Evolutionary conservation across 2,113 vertebrate genomes (phyloP).

Genomic region (Polypterus bichir): DNA sequence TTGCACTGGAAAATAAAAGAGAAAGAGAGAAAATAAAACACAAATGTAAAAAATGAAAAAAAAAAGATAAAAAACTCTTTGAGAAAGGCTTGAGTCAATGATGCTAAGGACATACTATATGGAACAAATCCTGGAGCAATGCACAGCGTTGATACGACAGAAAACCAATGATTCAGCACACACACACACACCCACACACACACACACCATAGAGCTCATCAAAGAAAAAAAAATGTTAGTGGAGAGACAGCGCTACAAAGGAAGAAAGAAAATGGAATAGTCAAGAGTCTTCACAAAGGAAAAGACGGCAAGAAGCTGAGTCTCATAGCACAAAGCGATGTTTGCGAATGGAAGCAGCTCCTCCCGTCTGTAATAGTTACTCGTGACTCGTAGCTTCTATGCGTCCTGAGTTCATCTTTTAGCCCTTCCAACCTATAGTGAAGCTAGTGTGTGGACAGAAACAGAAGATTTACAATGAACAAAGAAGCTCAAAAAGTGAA

Average conservation of each 20-base stretch:
- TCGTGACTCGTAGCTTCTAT: conserved; percentile 96
- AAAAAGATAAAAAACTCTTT: conserved; percentile 38
- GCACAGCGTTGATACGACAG: conserved; percentile 20
- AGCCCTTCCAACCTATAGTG: conserved; percentile 99
- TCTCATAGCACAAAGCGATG: conserved; percentile 64
- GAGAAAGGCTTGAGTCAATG: too few relatives aligned
- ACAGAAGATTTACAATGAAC: conserved; percentile 78
- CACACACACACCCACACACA: conserved; percentile 25
- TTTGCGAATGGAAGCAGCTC: conserved; percentile 80
- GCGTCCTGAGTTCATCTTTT: conserved; percentile 98
- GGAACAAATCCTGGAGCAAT: conserved; percentile 32
- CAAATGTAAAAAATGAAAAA: conserved; percentile 37
- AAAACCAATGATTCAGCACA: conserved; percentile 47
- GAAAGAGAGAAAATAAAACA: conserved; percentile 24
- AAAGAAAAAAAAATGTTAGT: conserved; percentile 44
- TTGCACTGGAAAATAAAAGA: not conserved
- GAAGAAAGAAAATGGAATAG: conserved; percentile 46
- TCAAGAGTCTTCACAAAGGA: conserved; percentile 63
- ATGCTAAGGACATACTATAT: conserved; percentile 33
- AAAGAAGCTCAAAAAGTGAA: conserved; percentile 56
- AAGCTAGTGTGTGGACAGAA: conserved; percentile 87
- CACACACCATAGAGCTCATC: conserved; percentile 19
- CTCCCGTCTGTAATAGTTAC: conserved; percentile 94
- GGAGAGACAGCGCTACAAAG: conserved; percentile 63
- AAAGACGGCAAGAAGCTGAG: conserved; percentile 65